Percentiles rank a stretch among this genome's conserved stretches.
Conservation (phyloP, 2,797 vertebrate genomes). For the Acomys russatus region DNA sequence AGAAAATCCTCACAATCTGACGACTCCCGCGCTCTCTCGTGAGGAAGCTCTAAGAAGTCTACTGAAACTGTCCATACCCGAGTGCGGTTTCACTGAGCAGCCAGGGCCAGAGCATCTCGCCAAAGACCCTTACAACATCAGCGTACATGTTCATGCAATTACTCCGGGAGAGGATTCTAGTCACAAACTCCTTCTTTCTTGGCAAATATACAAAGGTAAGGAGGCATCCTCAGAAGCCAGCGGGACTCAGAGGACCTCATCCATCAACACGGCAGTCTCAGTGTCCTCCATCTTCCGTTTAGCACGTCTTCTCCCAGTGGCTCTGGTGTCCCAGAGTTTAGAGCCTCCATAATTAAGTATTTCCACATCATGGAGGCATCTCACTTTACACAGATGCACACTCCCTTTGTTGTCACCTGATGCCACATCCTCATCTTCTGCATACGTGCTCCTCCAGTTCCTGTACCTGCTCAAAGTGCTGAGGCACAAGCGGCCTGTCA, state of each 20-base stretch:
- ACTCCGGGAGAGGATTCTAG: background rate
- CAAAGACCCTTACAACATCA: background rate
- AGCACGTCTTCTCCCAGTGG: background rate
- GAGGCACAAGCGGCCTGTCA: conserved; percentile 20
- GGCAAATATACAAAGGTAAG: background rate
- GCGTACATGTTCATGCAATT: background rate
- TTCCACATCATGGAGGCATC: background rate
- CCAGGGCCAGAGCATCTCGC: background rate
- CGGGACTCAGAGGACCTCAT: background rate
- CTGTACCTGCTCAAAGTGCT: conserved; percentile 13
- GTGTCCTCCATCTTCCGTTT: background rate
- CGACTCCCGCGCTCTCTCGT: background rate
- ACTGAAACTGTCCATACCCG: background rate
- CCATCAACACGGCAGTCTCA: background rate
- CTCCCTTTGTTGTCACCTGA: background rate
- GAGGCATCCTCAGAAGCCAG: background rate
- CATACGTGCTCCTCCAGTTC: conserved; percentile 28
- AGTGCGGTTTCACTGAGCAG: background rate
- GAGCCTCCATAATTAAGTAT: background rate
- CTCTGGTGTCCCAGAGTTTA: background rate
- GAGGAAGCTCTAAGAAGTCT: background rate
- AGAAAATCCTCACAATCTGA: conserved; percentile 2
- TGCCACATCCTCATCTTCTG: background rate
- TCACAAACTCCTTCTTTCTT: conserved; percentile 10
- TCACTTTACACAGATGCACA: background rate